Base-by-base conservation (phyloP, 2,888 invertebrate species). In the Pogonocherus hispidulus region DNA sequence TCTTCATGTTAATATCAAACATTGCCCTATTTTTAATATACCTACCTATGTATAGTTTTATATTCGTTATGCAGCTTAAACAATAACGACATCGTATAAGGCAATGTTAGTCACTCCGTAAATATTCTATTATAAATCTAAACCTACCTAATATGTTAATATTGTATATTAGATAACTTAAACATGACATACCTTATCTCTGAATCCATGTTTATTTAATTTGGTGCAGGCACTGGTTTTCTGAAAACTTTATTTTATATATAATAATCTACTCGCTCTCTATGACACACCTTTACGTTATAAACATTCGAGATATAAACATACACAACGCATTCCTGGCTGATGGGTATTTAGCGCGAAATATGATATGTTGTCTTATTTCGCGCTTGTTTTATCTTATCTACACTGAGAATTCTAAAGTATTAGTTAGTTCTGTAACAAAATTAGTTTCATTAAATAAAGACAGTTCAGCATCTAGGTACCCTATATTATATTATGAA, bases 371-470 rank as follows among this genome's bases (percentile, higher is more conserved):
- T n/a, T n/a, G n/a, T n/a, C n/a, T n/a, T n/a, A n/a, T n/a, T n/a
- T n/a, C n/a, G n/a, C n/a, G n/a, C n/a, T n/a, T n/a, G 14, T n/a
- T n/a, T 41, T 41, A 41, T 41, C 41, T 41, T 41, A 41, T 41
- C 41, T 27, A 5, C 8, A 27, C 27, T 8, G 3, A 27, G 4
- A 3, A 8, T 3, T 27, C 3, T 27, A 27, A 3, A 27, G 27
- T 5, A 27, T 5, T 5, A 5, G 8, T 27, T 27, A 27, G 27
- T 27, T 27, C 27, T 5, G 8, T 3, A 27, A 5, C 8, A 8
- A 27, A 27, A 27, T 8, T 27, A 3, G 8, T 27, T 27, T 8
- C 8, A 27, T 27, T 27, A 27, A 27, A 27, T 5, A 27, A 8
- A 27, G 27, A 27, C 3, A 27, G 27, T 27, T 3, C 3, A 27